phyloP scores from a whole-genome alignment of 2,888 invertebrate species.

The Dryobota labecula region DNA sequence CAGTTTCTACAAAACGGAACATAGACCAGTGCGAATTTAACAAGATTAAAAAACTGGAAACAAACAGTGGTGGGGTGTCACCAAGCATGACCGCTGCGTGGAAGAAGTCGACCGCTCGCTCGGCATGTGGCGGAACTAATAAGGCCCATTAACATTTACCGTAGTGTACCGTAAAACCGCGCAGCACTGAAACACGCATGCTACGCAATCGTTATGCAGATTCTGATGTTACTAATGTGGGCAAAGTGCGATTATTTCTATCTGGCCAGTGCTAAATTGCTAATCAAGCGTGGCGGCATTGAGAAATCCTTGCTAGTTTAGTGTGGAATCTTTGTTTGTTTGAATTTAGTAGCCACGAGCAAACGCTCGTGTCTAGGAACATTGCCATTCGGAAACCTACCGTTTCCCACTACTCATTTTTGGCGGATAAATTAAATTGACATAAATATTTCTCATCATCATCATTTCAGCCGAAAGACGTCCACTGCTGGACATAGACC shows the following conservation, averaged over 20 bases:
- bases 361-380: neutral
- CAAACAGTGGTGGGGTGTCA: constrained; percentile 70
- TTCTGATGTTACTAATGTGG: constrained; percentile 62
- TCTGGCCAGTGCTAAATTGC: constrained; percentile 38
- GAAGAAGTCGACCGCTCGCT: constrained; percentile 61
- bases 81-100: constrained; percentile 76
- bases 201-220: constrained; percentile 73
- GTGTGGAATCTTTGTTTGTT: constrained; percentile 1
- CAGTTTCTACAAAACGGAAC: constrained; percentile 42
- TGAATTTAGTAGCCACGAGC: too few species aligned
- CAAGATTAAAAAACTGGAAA: constrained; percentile 59
- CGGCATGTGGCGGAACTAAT: constrained; percentile 87
- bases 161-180: constrained; percentile 80
- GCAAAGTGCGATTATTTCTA: constrained; percentile 54
- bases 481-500: too few species aligned
- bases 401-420: neutral
- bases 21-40: constrained; percentile 34
- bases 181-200: constrained; percentile 71
- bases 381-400: neutral
- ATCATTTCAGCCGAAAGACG: too few species aligned
- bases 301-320: constrained; percentile 18
- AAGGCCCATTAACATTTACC: constrained; percentile 82
- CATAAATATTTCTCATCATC: neutral
- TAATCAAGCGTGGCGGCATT: constrained; percentile 37
- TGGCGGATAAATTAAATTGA: neutral